These are phyloP conservation scores for Catalaphyllia jardinei DNA, from an alignment of 64 coral and sea anemone genomes.

Conservation along the genomic window DNA sequence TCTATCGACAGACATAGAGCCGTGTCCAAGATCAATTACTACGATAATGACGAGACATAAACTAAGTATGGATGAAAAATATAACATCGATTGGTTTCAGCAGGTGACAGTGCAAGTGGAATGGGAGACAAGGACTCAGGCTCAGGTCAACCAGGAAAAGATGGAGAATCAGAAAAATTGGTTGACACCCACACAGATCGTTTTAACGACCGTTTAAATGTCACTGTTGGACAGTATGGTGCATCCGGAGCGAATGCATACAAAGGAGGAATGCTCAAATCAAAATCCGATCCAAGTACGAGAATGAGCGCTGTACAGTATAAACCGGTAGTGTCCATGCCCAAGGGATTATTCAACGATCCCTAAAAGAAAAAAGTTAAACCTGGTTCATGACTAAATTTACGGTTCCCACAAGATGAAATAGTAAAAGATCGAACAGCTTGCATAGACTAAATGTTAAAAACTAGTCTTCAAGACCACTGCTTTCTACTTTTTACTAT, in stretches of 20 bases:
- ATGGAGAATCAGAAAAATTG: neutral
- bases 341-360: too few species aligned
- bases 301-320: neutral
- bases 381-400: too few species aligned
- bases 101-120: neutral
- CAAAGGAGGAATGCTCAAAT: conserved; percentile 10
- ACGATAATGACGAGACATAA: too few species aligned
- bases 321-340: neutral
- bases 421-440: too few species aligned
- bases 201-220: neutral
- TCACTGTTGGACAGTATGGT: neutral
- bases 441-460: too few species aligned
- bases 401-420: too few species aligned
- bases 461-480: too few species aligned
- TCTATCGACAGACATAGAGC: too few species aligned
- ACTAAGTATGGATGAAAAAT: too few species aligned
- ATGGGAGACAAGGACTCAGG: neutral
- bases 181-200: neutral
- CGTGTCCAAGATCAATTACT: too few species aligned
- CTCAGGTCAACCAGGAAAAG: neutral
- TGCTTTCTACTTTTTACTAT: too few species aligned
- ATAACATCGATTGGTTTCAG: neutral
- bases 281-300: neutral
- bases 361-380: too few species aligned
- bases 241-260: neutral